Evolutionary conservation across 1,140 invertebrate species (phyloP).

Genomic region (Micrasema longulum): DNA sequence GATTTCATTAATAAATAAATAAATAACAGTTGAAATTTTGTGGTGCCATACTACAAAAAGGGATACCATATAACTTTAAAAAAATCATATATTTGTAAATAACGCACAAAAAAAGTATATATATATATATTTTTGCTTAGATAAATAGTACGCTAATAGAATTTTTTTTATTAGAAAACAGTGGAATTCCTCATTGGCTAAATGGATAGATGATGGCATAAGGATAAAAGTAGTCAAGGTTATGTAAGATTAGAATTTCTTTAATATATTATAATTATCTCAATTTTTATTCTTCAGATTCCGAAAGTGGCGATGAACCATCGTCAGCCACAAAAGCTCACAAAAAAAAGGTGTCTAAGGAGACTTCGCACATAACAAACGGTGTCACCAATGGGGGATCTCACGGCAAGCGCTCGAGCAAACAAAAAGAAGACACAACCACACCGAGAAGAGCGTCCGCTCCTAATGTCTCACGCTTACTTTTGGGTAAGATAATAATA

Average conservation of each 20-base stretch:
- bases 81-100: too few species aligned
- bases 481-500: constrained; percentile 34
- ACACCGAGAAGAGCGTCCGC: constrained; percentile 30
- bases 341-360: constrained; percentile 39
- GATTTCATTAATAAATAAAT: too few species aligned
- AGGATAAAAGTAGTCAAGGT: background rate
- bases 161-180: too few species aligned
- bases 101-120: too few species aligned
- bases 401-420: constrained; percentile 28
- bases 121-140: too few species aligned
- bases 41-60: too few species aligned
- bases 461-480: constrained; percentile 23
- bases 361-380: constrained; percentile 17
- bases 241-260: background rate
- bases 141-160: too few species aligned
- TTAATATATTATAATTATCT: too few species aligned
- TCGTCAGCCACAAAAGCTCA: constrained; percentile 17
- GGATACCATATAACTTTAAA: too few species aligned
- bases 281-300: constrained; percentile 43
- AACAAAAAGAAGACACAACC: constrained; percentile 17
- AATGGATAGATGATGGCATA: too few species aligned
- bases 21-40: too few species aligned
- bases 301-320: constrained; percentile 49
- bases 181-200: too few species aligned
- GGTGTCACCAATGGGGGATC: constrained; percentile 28